Conservation (phyloP, 2,888 invertebrate genomes). For the Chloroclysta siterata region DNA sequence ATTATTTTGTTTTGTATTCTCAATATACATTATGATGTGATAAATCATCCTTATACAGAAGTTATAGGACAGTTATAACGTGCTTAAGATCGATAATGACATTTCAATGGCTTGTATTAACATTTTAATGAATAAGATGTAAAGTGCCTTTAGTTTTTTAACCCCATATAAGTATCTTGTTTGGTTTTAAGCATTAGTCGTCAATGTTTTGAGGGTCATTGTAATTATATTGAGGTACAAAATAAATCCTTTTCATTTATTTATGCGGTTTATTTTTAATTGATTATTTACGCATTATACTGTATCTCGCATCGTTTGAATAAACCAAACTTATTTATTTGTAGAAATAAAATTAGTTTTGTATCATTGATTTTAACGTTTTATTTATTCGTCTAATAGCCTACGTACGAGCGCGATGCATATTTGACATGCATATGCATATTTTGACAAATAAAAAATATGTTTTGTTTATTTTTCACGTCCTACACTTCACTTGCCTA, state of each 20-base stretch:
- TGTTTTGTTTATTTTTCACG: too few relatives aligned
- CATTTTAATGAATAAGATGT: conserved; percentile 9
- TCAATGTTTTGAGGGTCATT: conserved; percentile 8
- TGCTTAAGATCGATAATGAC: conserved; percentile 15
- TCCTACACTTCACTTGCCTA: too few relatives aligned
- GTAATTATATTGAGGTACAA: not conserved
- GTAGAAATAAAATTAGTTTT: conserved; percentile 11
- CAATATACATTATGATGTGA: conserved; percentile 4
- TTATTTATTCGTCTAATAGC: conserved; percentile 10
- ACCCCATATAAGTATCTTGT: conserved; percentile 1
- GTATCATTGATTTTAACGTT: conserved; percentile 7
- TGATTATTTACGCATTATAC: not conserved
- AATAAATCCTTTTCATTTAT: not conserved
- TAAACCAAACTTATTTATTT: not conserved
- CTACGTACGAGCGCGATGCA: conserved; percentile 5
- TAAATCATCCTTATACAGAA: conserved; percentile 12
- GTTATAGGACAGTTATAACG: conserved; percentile 6
- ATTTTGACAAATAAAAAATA: too few relatives aligned
- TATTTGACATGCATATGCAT: too few relatives aligned
- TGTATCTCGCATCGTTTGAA: not conserved
- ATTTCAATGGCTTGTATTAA: conserved; percentile 18
- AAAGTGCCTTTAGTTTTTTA: conserved; percentile 8
- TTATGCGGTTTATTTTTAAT: not conserved
- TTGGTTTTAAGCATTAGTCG: not conserved
- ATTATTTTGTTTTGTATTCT: conserved; percentile 5